phyloP scores from a whole-genome alignment of 1,140 invertebrate genomes.

The Melipona quadrifasciata region DNA sequence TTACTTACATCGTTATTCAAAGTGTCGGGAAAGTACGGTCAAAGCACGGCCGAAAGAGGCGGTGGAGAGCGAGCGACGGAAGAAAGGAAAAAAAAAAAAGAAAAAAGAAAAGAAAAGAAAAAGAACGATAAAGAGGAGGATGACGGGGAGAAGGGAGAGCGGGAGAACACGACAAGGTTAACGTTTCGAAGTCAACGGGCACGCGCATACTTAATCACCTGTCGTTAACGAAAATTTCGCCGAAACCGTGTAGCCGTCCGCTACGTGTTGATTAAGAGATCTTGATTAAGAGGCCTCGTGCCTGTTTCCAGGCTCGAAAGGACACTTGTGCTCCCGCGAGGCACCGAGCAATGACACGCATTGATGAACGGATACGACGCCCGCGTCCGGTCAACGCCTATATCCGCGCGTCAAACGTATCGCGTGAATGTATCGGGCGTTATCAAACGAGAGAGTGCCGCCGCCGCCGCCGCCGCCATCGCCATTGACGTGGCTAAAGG shows the following conservation, averaged over 20 bases:
- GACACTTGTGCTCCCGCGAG: not conserved
- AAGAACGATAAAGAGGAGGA: no score
- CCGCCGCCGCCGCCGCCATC: not conserved
- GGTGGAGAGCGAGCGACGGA: not conserved
- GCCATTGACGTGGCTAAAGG: no score
- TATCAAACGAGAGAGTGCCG: constrained; percentile 5
- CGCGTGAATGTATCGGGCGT: constrained; percentile 13
- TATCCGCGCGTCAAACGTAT: constrained; percentile 9
- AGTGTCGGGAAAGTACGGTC: constrained; percentile 45
- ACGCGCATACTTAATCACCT: constrained; percentile 38
- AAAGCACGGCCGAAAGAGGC: not conserved
- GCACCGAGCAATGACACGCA: not conserved
- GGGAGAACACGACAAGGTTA: not conserved
- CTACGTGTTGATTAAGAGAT: constrained; percentile 6
- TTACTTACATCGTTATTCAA: constrained; percentile 52
- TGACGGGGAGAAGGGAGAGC: not conserved
- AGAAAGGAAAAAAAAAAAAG: not conserved
- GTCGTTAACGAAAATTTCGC: constrained; percentile 33
- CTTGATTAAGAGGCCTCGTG: constrained; percentile 5
- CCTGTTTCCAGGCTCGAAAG: constrained; percentile 18
- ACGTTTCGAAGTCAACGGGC: constrained; percentile 39
- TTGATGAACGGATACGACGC: constrained; percentile 4
- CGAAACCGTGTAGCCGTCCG: not conserved
- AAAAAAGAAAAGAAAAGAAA: not conserved
- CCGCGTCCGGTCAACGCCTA: not conserved